phyloP scores from a whole-genome alignment of 2,113 vertebrate genomes.

The Pristiophorus japonicus region DNA sequence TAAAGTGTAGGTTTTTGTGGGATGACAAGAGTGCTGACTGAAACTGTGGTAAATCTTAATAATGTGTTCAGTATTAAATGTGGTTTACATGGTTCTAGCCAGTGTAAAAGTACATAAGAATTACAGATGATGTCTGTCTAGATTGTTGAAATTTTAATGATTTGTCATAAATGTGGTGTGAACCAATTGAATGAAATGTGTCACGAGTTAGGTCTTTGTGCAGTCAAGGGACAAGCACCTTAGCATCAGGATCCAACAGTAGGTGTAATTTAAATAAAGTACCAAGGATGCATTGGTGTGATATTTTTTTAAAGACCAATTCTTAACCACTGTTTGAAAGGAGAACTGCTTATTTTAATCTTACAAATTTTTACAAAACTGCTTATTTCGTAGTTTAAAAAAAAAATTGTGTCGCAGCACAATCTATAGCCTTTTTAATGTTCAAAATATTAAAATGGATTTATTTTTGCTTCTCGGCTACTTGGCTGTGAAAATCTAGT shows the following conservation, averaged over 20 bases:
- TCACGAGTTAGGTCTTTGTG: neutral
- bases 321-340: neutral
- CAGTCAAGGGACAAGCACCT: neutral
- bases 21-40: neutral
- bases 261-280: neutral
- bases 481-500: neutral
- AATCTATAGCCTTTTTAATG: neutral
- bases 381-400: neutral
- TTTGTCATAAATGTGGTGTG: neutral
- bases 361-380: neutral
- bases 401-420: neutral
- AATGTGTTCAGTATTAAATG: neutral
- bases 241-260: neutral
- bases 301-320: neutral
- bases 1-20: neutral
- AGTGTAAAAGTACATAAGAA: neutral
- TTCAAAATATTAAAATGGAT: neutral
- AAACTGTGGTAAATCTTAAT: conserved; percentile 18
- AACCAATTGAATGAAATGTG: neutral
- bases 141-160: conserved; percentile 25
- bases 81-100: neutral
- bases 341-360: neutral
- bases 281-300: neutral
- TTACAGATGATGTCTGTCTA: neutral
- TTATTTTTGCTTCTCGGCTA: neutral